Evolutionary conservation across 2,888 invertebrate species (phyloP), one percentile per base, ranked within the genome.

Genomic region (Allophyes oxyacanthae): DNA sequence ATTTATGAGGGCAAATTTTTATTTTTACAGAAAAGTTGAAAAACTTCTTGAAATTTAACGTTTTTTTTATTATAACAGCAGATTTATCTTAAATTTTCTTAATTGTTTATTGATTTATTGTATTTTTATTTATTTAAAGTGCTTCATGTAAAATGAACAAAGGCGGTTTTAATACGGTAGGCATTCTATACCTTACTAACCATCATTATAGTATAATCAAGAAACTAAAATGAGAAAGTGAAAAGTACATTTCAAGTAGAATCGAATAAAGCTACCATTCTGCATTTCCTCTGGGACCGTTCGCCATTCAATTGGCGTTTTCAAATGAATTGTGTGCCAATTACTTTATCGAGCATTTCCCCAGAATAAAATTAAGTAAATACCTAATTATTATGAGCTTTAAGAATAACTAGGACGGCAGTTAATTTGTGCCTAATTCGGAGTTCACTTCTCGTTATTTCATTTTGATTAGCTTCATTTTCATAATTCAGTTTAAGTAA

Each of bases 291-390:
- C 73, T 63, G 64, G 50, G 62, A 64, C 51, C 57, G 55, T 51
- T 64, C 67, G 64, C 82, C 72, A 84, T 87, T 87, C 82, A 84
- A 84, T 82, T 81, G 78, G 72, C 73, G 72, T 56, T 66, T 65
- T 45, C 44, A 63, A 59, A 63, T 52, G 55, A 67, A 72, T 63
- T 68, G 50, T 62, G 46, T 42, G 69, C 68, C 63, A 70, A 72
- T 72, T 72, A 53, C 55, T 50, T 0, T 51, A 56, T 72, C 41
- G 53, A 59, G 42, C 46, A 51, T 53, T 63, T 43, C 20, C 42
- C 41, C n/a, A 32, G 50, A 59, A 68, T 72, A 53, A 62, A 72
- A 63, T 70, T 50, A 67, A 51, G 41, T 61, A 45, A 43, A 36
- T 54, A 30, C 43, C 55, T 72, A 53, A 72, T 60, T 68, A 67